A percentile compares a stretch with the other conserved stretches of the same genome.
Conservation (phyloP, 2,113 vertebrate species). For the Thymallus thymallus region DNA sequence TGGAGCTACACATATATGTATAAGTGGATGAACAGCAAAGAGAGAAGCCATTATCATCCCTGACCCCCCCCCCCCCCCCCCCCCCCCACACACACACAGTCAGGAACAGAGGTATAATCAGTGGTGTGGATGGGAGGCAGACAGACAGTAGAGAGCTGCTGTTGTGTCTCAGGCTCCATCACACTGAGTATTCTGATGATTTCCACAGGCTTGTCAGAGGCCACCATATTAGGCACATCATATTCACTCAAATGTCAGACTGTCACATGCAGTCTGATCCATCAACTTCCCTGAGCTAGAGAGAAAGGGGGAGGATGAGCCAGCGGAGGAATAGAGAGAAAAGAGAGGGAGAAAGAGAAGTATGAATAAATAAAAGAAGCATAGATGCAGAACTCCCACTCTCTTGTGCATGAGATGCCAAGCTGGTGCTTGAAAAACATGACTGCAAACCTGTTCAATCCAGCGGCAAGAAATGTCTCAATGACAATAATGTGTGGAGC, state of each 20-base stretch:
- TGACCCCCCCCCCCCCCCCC: too few species aligned
- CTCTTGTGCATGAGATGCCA: slow-evolving; percentile 41
- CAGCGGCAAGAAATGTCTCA: slow-evolving; percentile 27
- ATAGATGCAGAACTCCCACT: slow-evolving; percentile 31
- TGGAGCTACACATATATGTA: neutral
- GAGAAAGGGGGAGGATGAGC: neutral
- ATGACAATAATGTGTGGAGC: too few species aligned
- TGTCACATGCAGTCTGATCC: slow-evolving; percentile 55
- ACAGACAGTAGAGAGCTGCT: too few species aligned
- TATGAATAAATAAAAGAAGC: slow-evolving; percentile 31
- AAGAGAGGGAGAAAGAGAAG: neutral
- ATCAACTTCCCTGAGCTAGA: slow-evolving; percentile 41
- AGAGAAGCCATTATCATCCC: slow-evolving; percentile 10
- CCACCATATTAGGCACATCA: slow-evolving; percentile 55
- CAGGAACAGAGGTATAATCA: too few species aligned
- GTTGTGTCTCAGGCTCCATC: slow-evolving; percentile 30
- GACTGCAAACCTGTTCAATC: slow-evolving; percentile 27
- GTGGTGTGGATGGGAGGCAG: too few species aligned
- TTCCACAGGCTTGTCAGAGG: slow-evolving; percentile 49
- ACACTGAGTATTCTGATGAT: slow-evolving; percentile 16
- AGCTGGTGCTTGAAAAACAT: slow-evolving; percentile 30
- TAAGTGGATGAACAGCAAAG: neutral
- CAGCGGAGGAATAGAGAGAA: neutral
- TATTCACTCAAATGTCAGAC: slow-evolving; percentile 49
- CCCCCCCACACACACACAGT: too few species aligned